A percentile compares a stretch with the other conserved stretches of the same genome.
Conservation (phyloP, 1,140 invertebrate species). For the Drosophila parabipectinata region DNA sequence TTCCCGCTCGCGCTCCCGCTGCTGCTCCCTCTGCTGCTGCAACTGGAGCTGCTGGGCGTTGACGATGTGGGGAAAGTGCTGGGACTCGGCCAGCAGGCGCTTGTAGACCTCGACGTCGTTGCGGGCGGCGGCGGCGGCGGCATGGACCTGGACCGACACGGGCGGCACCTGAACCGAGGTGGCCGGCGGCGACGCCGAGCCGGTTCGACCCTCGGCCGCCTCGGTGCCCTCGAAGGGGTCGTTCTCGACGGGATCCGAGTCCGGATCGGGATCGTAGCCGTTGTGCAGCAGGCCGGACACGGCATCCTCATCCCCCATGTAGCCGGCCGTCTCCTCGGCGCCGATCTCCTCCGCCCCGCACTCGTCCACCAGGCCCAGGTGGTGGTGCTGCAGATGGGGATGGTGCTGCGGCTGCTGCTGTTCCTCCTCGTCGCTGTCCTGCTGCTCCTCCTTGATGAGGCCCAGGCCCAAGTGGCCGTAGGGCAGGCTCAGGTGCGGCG, state of each 20-base stretch:
- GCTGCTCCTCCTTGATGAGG: slow-evolving; percentile 65
- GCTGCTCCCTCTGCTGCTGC: slow-evolving; percentile 48
- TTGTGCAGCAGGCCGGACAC: slow-evolving; percentile 62
- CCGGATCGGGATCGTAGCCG: slow-evolving; percentile 47
- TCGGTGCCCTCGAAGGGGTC: slow-evolving; percentile 47
- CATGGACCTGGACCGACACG: slow-evolving; percentile 27
- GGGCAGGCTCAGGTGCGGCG: slow-evolving; percentile 46
- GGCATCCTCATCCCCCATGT: slow-evolving; percentile 66
- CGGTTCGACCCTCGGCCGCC: slow-evolving; percentile 24
- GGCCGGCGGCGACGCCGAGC: slow-evolving; percentile 21
- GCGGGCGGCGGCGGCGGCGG: slow-evolving; percentile 28
- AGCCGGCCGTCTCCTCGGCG: slow-evolving; percentile 69
- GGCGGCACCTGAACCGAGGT: slow-evolving; percentile 2
- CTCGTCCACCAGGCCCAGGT: slow-evolving; percentile 19
- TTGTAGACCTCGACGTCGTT: slow-evolving; percentile 66
- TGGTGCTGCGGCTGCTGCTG: slow-evolving; percentile 20
- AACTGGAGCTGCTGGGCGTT: slow-evolving; percentile 67
- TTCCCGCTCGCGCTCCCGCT: slow-evolving; percentile 47
- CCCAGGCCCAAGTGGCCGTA: slow-evolving; percentile 54
- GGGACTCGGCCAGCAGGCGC: slow-evolving; percentile 59
- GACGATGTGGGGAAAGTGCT: slow-evolving; percentile 70
- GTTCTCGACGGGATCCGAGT: slow-evolving; percentile 43
- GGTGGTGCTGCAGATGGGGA: slow-evolving; percentile 10
- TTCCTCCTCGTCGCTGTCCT: slow-evolving; percentile 67
- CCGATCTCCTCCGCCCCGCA: slow-evolving; percentile 66